Percentiles rank a stretch among this genome's conserved stretches.
Evolutionary conservation across 2,797 vertebrate genomes (phyloP).

Genomic region (Hapalemur alaotrensis): DNA sequence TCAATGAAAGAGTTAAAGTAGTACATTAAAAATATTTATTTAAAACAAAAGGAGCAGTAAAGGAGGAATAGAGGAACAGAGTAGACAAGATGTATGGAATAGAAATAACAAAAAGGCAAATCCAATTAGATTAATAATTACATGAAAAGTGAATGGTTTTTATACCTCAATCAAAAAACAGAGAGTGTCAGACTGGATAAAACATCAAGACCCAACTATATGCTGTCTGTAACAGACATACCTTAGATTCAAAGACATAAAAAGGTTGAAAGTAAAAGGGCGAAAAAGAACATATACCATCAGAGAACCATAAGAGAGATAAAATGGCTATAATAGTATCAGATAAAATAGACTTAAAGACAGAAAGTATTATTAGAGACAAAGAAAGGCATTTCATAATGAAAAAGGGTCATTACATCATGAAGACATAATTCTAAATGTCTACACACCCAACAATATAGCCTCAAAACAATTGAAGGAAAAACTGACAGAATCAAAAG

Average conservation of each 20-base stretch:
- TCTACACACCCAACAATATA: not conserved
- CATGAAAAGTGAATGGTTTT: not conserved
- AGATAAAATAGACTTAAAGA: not conserved
- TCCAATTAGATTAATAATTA: not conserved
- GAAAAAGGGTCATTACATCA: not conserved
- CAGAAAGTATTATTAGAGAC: not conserved
- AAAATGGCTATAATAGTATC: not conserved
- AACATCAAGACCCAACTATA: not conserved
- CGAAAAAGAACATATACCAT: not conserved
- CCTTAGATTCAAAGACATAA: constrained; percentile 8
- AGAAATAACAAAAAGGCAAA: not conserved
- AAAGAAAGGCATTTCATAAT: not conserved
- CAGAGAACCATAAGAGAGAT: not conserved
- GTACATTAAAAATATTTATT: not conserved
- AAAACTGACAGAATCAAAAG: not conserved
- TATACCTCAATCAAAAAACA: not conserved
- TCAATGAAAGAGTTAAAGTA: not conserved
- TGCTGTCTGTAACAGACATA: not conserved
- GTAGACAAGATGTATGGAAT: not conserved
- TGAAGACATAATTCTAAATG: not conserved
- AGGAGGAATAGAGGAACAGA: not conserved
- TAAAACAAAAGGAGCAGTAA: not conserved
- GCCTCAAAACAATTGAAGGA: not conserved
- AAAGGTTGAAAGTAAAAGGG: not conserved
- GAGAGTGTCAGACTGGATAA: not conserved